phyloP scores from a whole-genome alignment of 2,888 invertebrate species.

The Callyntrura sp. region DNA sequence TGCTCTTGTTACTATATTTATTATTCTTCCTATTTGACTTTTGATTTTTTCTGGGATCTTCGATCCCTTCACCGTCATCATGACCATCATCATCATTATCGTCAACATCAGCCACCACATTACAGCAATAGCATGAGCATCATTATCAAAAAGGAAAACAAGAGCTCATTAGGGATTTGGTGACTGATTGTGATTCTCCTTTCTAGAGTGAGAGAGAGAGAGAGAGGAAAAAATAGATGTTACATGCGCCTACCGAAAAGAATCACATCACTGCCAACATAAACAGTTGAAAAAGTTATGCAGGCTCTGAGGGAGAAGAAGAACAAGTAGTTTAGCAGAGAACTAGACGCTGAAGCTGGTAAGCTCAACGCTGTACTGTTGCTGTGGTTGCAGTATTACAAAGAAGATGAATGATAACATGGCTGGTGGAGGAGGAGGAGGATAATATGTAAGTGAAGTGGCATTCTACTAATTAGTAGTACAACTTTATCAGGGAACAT shows the following conservation, averaged over 20 bases:
- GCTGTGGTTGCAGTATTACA: neutral
- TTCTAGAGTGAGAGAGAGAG: neutral
- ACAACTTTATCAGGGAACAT: constrained; percentile 65
- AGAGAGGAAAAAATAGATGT: constrained; percentile 17
- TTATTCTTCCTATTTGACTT: constrained; percentile 18
- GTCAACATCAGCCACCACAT: constrained; percentile 11
- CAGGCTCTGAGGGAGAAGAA: neutral
- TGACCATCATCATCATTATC: constrained; percentile 26
- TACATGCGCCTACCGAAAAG: neutral
- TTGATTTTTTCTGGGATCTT: constrained; percentile 15
- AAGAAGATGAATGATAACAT: neutral
- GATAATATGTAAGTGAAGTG: constrained; percentile 51
- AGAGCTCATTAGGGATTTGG: constrained; percentile 65
- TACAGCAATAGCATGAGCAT: neutral
- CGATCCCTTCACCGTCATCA: constrained; percentile 6
- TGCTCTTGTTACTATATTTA: neutral
- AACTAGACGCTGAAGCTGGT: neutral
- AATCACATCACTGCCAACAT: constrained; percentile 19
- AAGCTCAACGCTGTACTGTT: neutral
- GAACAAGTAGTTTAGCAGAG: neutral
- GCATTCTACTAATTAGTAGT: constrained; percentile 69
- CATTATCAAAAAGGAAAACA: constrained; percentile 33
- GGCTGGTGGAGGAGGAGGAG: neutral
- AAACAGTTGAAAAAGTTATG: no score
- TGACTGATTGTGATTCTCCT: constrained; percentile 55